Evolutionary conservation across 2,888 invertebrate genomes (phyloP).

Genomic region (Microplitis manilae): DNA sequence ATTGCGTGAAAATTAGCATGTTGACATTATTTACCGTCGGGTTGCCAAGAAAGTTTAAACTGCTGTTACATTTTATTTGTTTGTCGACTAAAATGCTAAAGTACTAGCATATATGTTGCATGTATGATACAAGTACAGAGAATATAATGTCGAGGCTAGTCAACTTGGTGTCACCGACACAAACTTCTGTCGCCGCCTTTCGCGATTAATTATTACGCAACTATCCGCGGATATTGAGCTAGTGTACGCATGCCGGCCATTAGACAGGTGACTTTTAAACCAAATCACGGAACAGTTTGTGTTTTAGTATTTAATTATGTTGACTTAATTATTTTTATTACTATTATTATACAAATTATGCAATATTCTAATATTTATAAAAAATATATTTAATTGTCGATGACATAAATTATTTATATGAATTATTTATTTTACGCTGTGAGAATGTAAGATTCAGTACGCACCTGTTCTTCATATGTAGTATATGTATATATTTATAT

Average conservation of each 20-base stretch:
- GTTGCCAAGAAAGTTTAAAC: not conserved
- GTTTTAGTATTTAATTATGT: slow-evolving; percentile 8
- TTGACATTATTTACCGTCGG: slow-evolving; percentile 28
- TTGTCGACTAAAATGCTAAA: not conserved
- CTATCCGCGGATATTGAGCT: not conserved
- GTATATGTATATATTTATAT: not conserved
- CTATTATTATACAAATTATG: too few species aligned
- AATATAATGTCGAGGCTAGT: slow-evolving; percentile 13
- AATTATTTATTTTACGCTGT: not conserved
- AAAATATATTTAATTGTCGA: too few species aligned
- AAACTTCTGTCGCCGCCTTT: slow-evolving; percentile 39
- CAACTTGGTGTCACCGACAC: slow-evolving; percentile 31
- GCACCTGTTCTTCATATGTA: not conserved
- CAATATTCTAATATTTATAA: too few species aligned
- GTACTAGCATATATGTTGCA: too few species aligned
- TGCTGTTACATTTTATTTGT: not conserved
- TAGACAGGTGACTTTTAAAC: slow-evolving; percentile 26
- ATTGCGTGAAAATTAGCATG: slow-evolving; percentile 22
- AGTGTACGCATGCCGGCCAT: not conserved
- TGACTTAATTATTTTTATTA: too few species aligned
- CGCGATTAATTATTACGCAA: slow-evolving; percentile 50
- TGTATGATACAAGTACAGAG: not conserved
- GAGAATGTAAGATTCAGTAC: not conserved
- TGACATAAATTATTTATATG: not conserved
- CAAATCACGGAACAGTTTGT: not conserved